Conservation (phyloP, 2,797 vertebrate species). For the Hypotaenidia philippensis region DNA sequence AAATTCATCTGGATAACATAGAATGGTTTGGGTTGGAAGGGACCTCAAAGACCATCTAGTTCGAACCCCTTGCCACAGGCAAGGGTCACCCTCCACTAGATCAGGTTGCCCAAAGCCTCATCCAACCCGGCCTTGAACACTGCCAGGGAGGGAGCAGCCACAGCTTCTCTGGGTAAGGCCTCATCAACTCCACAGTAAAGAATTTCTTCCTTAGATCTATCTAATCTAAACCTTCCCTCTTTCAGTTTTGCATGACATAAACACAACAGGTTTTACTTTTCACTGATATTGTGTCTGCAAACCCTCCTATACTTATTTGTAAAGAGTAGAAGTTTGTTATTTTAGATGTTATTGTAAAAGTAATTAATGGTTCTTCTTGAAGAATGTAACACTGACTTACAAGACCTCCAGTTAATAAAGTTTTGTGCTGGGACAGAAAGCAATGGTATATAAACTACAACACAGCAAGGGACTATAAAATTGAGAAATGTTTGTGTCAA, state of each 20-base stretch:
- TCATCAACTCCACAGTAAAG: no score
- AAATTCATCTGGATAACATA: neutral
- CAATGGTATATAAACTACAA: neutral
- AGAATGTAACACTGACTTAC: neutral
- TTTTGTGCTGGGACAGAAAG: neutral
- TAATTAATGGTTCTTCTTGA: neutral
- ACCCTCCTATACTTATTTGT: neutral
- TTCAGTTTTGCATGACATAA: no score
- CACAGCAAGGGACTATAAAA: neutral
- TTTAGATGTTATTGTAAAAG: neutral
- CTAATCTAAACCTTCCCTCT: no score
- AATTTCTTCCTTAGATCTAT: no score
- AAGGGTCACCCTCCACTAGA: no score
- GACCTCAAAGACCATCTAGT: no score
- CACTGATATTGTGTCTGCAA: neutral
- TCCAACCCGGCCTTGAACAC: no score
- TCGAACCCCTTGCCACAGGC: no score
- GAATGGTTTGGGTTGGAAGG: no score
- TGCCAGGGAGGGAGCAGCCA: no score
- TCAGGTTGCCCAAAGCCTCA: no score
- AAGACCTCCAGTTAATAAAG: neutral
- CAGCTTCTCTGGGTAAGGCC: no score
- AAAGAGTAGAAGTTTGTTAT: neutral
- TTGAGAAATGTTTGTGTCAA: neutral
- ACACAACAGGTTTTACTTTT: neutral